Evolutionary conservation across 2,888 invertebrate genomes (phyloP).

Genomic region (Rhingia campestris): DNA sequence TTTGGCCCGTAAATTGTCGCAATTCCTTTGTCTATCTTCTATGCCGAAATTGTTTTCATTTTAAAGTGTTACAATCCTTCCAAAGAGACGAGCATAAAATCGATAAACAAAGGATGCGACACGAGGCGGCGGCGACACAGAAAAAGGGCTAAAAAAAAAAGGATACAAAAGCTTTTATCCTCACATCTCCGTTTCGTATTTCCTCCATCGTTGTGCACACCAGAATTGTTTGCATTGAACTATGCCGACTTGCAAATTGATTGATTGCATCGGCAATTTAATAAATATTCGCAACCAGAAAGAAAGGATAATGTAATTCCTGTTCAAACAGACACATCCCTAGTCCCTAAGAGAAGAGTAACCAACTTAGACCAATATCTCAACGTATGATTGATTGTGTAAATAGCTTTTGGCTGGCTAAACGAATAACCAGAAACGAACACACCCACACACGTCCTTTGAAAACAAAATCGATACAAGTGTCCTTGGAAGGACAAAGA

Average conservation of each 20-base stretch:
- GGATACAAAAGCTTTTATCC: conserved; percentile 29
- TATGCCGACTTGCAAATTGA: conserved; percentile 55
- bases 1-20: conserved; percentile 47
- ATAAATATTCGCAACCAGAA: conserved; percentile 19
- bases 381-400: conserved; percentile 60
- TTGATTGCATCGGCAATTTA: conserved; percentile 61
- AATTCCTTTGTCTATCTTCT: conserved; percentile 36
- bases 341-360: conserved; percentile 1
- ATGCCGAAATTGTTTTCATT: conserved; percentile 37
- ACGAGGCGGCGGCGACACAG: not conserved
- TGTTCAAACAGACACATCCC: conserved; percentile 45
- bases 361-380: conserved; percentile 28
- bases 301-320: conserved; percentile 58
- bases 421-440: conserved; percentile 27
- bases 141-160: conserved; percentile 24
- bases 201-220: not conserved
- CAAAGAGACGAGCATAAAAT: conserved; percentile 20
- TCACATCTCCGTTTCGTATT: conserved; percentile 1
- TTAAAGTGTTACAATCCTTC: conserved; percentile 33
- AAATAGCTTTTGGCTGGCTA: conserved; percentile 70
- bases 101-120: conserved; percentile 13
- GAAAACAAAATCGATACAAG: conserved; percentile 62
- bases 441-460: not conserved
- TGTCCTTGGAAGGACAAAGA: conserved; percentile 45
- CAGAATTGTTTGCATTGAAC: conserved; percentile 44